These are phyloP conservation scores for Osmerus mordax DNA, from an alignment of 2,113 vertebrate genomes.

Conservation along the genomic window DNA sequence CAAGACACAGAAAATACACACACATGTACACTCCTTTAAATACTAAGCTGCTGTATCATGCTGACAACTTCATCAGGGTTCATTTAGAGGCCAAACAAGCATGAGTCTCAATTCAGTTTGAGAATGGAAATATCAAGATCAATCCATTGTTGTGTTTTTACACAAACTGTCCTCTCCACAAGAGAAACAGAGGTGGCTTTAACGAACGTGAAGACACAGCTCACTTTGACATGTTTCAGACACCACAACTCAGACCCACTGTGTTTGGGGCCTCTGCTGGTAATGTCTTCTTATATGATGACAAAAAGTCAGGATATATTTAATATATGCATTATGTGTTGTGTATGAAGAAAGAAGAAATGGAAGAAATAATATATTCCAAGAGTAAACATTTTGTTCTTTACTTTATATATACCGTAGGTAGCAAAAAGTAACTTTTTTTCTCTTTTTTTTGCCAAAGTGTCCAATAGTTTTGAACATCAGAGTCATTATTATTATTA, in stretches of 20 bases:
- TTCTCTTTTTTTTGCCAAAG: conserved; percentile 58
- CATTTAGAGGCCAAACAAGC: too few species aligned
- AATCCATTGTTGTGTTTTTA: too few species aligned
- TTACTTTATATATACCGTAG: conserved; percentile 64
- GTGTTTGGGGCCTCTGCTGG: not conserved
- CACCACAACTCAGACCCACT: too few species aligned
- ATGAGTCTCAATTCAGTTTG: too few species aligned
- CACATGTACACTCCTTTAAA: not conserved
- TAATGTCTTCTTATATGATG: conserved; percentile 61
- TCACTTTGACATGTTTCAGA: too few species aligned
- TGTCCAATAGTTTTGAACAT: conserved; percentile 60
- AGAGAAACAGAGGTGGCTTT: too few species aligned
- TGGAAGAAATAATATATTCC: conserved; percentile 79
- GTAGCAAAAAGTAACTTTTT: conserved; percentile 41
- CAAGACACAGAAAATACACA: conserved; percentile 3
- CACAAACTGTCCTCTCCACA: too few species aligned
- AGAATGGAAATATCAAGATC: too few species aligned
- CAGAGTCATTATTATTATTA: conserved; percentile 31
- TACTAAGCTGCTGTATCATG: too few species aligned
- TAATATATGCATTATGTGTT: conserved; percentile 77
- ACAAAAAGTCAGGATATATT: conserved; percentile 72
- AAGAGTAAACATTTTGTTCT: conserved; percentile 53
- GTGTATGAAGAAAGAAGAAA: conserved; percentile 75
- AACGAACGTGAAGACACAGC: too few species aligned
- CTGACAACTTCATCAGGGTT: too few species aligned